Evolutionary conservation across 2,113 vertebrate species (phyloP).

Genomic region (Carettochelys insculpta): DNA sequence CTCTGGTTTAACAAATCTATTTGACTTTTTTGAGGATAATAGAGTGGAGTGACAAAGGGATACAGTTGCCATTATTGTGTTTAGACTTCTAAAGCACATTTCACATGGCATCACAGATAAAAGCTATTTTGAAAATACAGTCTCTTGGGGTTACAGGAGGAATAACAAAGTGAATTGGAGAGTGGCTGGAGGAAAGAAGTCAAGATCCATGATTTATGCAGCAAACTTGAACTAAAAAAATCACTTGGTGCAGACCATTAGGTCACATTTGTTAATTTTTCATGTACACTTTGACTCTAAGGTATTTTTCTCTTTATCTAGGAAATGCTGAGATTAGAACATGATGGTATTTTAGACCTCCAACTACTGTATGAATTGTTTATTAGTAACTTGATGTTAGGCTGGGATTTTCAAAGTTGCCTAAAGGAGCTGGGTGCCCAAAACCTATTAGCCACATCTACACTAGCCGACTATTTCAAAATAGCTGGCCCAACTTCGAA

Average conservation of each 20-base stretch:
- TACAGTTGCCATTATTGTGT: slow-evolving; percentile 58
- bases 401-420: not conserved
- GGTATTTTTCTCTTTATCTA: not conserved
- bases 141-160: slow-evolving; percentile 11
- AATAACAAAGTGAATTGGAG: slow-evolving; percentile 47
- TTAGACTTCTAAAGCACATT: slow-evolving; percentile 67
- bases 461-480: no score
- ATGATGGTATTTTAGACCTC: not conserved
- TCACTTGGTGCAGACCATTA: not conserved
- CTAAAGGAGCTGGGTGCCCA: no score
- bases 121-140: slow-evolving; percentile 62
- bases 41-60: slow-evolving; percentile 37
- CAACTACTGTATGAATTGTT: not conserved
- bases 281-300: not conserved
- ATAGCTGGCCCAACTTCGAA: no score
- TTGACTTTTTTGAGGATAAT: slow-evolving; percentile 50
- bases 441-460: no score
- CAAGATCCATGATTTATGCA: slow-evolving; percentile 16
- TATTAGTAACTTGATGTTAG: not conserved
- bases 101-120: slow-evolving; percentile 56
- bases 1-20: slow-evolving; percentile 3
- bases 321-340: not conserved
- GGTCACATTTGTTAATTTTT: slow-evolving; percentile 46
- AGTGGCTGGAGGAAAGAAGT: slow-evolving; percentile 16
- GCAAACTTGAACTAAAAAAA: not conserved